These are phyloP conservation scores for Amblyornis subalaris DNA, from an alignment of 2,113 vertebrate genomes.

Conservation along the genomic window DNA sequence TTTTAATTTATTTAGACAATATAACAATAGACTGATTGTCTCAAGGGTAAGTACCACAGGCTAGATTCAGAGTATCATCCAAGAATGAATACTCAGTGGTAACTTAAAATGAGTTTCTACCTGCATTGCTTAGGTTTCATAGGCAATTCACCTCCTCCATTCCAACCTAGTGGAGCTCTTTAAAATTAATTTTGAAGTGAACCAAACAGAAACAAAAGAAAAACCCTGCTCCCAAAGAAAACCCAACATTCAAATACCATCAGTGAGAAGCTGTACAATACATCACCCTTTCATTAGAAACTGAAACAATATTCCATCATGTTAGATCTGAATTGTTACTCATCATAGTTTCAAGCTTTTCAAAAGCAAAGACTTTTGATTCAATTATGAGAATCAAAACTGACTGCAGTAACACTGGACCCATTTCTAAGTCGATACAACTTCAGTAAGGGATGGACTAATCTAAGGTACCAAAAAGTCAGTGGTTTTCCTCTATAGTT, in stretches of 20 bases:
- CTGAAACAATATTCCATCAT: not conserved
- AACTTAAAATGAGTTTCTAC: not conserved
- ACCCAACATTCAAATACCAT: accelerated
- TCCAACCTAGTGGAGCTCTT: not conserved
- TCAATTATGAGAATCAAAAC: not conserved
- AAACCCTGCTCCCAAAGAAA: not conserved
- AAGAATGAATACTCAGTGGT: not conserved
- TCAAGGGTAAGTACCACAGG: not conserved
- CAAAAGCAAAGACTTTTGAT: not conserved
- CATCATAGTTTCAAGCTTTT: not conserved
- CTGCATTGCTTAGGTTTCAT: not conserved
- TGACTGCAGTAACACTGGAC: not conserved
- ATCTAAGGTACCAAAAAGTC: not conserved
- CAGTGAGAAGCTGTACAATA: not conserved
- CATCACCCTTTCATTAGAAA: not conserved
- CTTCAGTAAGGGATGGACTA: not conserved
- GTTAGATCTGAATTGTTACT: not conserved
- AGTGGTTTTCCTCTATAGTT: not conserved
- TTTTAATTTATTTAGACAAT: not conserved
- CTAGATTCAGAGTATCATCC: not conserved
- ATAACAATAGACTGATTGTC: not conserved
- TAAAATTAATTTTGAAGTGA: not conserved
- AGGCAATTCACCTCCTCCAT: not conserved
- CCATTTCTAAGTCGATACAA: not conserved
- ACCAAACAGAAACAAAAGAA: not conserved